Percentiles rank a stretch among this genome's conserved stretches.
phyloP scores from a whole-genome alignment of 2,113 vertebrate species.

The Acanthochromis polyacanthus region DNA sequence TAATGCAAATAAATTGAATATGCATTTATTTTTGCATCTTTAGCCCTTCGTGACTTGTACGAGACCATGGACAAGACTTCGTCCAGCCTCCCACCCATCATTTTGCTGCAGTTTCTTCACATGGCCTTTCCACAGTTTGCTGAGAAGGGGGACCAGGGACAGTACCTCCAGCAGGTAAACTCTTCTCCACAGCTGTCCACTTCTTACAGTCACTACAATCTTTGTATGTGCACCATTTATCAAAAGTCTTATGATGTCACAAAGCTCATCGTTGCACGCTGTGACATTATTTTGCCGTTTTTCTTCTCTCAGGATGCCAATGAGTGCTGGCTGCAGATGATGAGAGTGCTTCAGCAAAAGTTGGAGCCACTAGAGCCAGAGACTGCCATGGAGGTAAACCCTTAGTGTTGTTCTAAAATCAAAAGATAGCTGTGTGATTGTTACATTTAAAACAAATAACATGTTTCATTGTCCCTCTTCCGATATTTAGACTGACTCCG shows the following conservation, averaged over 20 bases:
- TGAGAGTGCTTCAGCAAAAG: conserved; percentile 98
- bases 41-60: conserved; percentile 97
- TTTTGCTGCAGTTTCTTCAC: conserved; percentile 98
- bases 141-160: conserved; percentile 98
- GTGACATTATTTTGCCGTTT: neutral
- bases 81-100: conserved; percentile 98
- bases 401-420: neutral
- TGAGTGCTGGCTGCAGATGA: conserved; percentile 98
- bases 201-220: too few species aligned
- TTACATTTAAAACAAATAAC: neutral
- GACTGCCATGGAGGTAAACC: conserved; percentile 91
- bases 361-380: conserved; percentile 92
- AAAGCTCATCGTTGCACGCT: neutral
- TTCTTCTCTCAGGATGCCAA: conserved; percentile 91
- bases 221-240: too few species aligned
- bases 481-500: conserved; percentile 75
- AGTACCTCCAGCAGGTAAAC: conserved; percentile 96
- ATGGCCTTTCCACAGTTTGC: conserved; percentile 99
- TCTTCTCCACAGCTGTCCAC: neutral
- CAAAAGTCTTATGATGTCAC: neutral
- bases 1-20: neutral
- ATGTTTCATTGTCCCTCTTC: neutral
- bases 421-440: neutral
- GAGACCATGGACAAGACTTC: conserved; percentile 99
- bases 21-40: conserved; percentile 67